These are phyloP conservation scores for Diarsia mendica DNA, from an alignment of 2,888 invertebrate genomes.

Conservation along the genomic window DNA sequence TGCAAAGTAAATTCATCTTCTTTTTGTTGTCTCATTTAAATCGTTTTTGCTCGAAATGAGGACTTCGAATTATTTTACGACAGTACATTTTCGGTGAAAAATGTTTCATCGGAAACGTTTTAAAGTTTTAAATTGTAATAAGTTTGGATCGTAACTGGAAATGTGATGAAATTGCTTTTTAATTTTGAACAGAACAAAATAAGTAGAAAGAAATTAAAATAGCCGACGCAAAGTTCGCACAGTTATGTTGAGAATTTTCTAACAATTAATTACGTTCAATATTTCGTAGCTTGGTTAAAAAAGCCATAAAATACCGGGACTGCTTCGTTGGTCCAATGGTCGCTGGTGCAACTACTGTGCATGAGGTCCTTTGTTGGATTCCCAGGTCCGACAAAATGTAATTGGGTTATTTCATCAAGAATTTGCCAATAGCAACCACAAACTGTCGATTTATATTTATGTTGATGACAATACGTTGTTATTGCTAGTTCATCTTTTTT, in stretches of 20 bases:
- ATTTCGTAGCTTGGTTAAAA: background rate
- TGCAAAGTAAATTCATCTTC: conserved; percentile 17
- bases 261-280: background rate
- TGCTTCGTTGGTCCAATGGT: no score
- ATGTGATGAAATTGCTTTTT: background rate
- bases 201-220: background rate
- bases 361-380: no score
- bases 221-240: background rate
- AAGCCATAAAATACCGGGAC: conserved; percentile 11
- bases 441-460: no score
- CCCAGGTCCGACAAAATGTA: no score
- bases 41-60: background rate
- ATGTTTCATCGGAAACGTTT: background rate
- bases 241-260: background rate
- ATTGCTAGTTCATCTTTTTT: no score
- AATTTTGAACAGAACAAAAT: conserved; percentile 12
- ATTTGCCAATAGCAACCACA: no score
- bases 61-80: background rate
- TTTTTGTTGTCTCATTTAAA: conserved; percentile 14
- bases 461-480: no score
- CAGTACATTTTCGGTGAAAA: background rate
- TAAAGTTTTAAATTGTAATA: background rate
- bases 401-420: no score
- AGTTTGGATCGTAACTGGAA: background rate
- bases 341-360: no score